phyloP scores from a whole-genome alignment of 53 echinoderm and acorn worm species.

The Henricia sp. region DNA sequence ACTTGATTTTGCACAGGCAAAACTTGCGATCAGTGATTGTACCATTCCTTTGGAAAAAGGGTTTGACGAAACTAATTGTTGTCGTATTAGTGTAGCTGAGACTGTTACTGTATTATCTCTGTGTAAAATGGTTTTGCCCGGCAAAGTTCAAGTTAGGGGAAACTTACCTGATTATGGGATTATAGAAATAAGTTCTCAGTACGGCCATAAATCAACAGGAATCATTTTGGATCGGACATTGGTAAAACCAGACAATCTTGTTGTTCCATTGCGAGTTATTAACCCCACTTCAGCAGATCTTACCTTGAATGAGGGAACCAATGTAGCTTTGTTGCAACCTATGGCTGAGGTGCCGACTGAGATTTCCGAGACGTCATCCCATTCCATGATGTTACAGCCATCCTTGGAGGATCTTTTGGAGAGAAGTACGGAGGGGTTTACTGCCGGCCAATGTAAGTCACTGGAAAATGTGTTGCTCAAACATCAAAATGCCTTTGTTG shows the following conservation, averaged over 20 bases:
- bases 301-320: constrained; percentile 14
- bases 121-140: not conserved
- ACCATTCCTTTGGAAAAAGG: not conserved
- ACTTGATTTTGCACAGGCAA: constrained; percentile 16
- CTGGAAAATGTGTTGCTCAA: not conserved
- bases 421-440: constrained; percentile 3
- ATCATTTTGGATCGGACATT: constrained; percentile 6
- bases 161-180: not conserved
- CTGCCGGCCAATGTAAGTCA: not conserved
- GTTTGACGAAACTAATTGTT: not conserved
- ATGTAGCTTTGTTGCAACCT: not conserved
- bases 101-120: not conserved
- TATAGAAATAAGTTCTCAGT: not conserved
- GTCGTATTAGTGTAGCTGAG: constrained; percentile 10
- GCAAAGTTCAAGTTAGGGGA: constrained; percentile 12
- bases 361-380: not conserved
- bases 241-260: constrained; percentile 4
- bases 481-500: constrained; percentile 2
- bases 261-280: constrained; percentile 24
- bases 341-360: not conserved
- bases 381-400: not conserved
- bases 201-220: not conserved
- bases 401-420: not conserved
- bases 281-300: constrained; percentile 25
- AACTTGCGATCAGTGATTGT: not conserved